A percentile compares a stretch with the other conserved stretches of the same genome.
These are phyloP conservation scores for Apaloderma vittatum DNA, from an alignment of 2,113 vertebrate genomes.

Conservation along the genomic window DNA sequence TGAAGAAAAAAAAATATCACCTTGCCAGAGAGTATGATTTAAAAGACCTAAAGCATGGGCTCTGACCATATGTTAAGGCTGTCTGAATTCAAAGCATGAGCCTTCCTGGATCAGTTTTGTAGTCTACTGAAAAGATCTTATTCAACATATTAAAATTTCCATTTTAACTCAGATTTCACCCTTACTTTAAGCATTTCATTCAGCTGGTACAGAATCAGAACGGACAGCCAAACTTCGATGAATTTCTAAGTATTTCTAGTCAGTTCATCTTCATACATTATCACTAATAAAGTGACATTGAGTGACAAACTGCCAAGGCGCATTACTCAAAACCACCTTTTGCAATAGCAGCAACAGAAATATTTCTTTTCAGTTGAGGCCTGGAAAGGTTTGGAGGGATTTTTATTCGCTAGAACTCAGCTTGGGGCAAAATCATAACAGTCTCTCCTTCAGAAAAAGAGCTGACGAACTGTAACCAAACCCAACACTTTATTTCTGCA, in stretches of 20 bases:
- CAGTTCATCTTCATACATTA: not conserved
- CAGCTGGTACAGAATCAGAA: not conserved
- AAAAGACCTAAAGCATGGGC: not conserved
- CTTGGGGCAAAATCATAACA: not conserved
- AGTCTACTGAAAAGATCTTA: not conserved
- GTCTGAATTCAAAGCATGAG: not conserved
- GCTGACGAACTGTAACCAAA: conserved; percentile 11
- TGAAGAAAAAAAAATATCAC: not conserved
- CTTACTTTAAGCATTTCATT: not conserved
- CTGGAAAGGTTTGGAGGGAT: not conserved
- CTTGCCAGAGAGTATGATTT: not conserved
- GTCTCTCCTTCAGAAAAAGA: not conserved
- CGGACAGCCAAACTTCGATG: not conserved
- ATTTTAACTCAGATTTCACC: not conserved
- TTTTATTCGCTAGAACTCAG: conserved; percentile 6
- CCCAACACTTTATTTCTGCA: not conserved
- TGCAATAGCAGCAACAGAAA: not conserved
- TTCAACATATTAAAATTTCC: not conserved
- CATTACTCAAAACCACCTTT: not conserved
- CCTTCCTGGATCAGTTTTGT: not conserved
- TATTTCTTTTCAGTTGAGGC: not conserved
- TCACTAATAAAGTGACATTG: not conserved
- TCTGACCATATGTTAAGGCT: not conserved
- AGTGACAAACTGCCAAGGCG: not conserved
- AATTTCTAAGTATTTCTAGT: not conserved